A percentile compares a stretch with the other conserved stretches of the same genome.
These are phyloP conservation scores for Polymixis lichenea DNA, from an alignment of 2,888 invertebrate species.

Conservation along the genomic window DNA sequence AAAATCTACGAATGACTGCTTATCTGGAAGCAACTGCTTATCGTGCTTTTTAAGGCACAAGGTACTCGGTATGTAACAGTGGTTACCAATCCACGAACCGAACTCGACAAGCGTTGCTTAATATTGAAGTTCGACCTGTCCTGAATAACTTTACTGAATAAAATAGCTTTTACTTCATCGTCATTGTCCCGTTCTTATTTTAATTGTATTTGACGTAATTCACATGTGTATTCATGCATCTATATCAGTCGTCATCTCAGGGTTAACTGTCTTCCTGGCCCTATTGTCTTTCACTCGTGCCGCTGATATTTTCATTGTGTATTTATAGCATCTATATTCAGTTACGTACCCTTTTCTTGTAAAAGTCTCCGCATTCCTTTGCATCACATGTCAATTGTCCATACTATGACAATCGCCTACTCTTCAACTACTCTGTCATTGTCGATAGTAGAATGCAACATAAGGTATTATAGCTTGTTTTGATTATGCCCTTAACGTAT, in stretches of 20 bases:
- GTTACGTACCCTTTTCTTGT: not conserved
- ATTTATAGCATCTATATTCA: not conserved
- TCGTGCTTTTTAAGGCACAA: not conserved
- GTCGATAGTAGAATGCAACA: not conserved
- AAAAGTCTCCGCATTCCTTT: not conserved
- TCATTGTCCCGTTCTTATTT: not conserved
- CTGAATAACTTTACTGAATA: not conserved
- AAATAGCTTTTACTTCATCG: not conserved
- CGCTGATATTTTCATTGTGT: not conserved
- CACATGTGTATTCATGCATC: not conserved
- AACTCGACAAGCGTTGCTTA: not conserved
- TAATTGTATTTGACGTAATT: not conserved
- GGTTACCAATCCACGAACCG: not conserved
- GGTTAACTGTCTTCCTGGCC: not conserved
- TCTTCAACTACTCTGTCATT: not conserved
- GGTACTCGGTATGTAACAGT: no score
- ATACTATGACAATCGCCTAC: not conserved
- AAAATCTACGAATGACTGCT: not conserved
- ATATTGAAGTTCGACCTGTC: not conserved
- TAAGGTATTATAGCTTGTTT: not conserved
- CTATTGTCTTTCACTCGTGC: not conserved
- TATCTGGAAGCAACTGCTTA: not conserved
- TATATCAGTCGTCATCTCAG: not conserved
- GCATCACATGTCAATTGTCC: not conserved
- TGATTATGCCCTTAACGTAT: not conserved